A percentile compares a stretch with the other conserved stretches of the same genome.
Conservation (phyloP, 2,797 vertebrate species). For the Sylvia borin region DNA sequence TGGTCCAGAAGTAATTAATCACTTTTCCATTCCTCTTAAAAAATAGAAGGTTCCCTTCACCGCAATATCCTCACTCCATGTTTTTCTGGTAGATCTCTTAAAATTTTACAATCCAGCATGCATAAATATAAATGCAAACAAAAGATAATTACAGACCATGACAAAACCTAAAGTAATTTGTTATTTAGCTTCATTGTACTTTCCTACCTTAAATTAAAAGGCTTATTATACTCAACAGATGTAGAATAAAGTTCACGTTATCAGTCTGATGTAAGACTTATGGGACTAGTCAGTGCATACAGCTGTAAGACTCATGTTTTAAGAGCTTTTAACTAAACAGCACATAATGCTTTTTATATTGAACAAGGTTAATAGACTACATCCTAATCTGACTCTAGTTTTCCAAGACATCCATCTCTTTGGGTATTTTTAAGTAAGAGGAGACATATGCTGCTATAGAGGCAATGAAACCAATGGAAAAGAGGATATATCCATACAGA, state of each 20-base stretch:
- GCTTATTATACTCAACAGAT: background rate
- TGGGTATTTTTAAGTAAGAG: background rate
- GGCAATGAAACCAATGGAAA: background rate
- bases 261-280: background rate
- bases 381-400: slow-evolving; percentile 47
- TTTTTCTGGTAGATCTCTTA: background rate
- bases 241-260: background rate
- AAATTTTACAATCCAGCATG: background rate
- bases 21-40: background rate
- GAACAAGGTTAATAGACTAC: background rate
- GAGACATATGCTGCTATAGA: background rate
- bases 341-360: background rate
- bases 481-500: background rate
- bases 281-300: background rate
- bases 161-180: background rate
- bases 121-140: slow-evolving; percentile 46
- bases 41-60: background rate
- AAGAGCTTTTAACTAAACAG: background rate
- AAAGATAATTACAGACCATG: background rate
- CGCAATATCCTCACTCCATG: background rate
- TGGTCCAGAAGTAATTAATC: background rate
- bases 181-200: background rate
- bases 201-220: background rate
- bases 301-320: background rate
- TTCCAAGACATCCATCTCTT: slow-evolving; percentile 17